Evolutionary conservation across 2,113 vertebrate genomes (phyloP).

Genomic region (Gnathonemus longibarbis): DNA sequence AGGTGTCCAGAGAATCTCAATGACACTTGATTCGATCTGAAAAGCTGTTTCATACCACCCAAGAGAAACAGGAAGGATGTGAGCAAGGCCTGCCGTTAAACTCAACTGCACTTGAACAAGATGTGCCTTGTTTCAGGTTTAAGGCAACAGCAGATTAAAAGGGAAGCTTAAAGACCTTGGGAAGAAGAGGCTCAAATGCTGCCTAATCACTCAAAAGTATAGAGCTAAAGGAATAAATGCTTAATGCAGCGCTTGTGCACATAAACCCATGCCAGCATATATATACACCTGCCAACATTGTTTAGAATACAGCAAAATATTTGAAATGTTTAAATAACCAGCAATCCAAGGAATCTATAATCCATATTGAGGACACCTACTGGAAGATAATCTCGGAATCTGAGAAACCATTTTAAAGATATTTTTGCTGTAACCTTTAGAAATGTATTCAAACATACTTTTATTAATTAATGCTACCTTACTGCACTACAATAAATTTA

Average conservation of each 20-base stretch:
- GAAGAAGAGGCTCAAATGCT: conserved; percentile 37
- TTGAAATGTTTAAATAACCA: background rate
- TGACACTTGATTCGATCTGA: conserved; percentile 70
- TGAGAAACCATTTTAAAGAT: background rate
- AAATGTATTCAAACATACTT: background rate
- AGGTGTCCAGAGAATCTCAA: conserved; percentile 62
- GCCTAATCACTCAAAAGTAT: conserved; percentile 63
- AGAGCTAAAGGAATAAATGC: conserved; percentile 53
- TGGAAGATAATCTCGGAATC: background rate
- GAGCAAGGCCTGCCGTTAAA: conserved; percentile 59
- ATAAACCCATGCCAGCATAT: conserved; percentile 27
- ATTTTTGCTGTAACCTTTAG: background rate
- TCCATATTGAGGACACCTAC: background rate
- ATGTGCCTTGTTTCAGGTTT: conserved; percentile 66
- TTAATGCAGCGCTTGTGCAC: conserved; percentile 32
- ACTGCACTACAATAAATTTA: background rate
- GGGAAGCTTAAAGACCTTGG: conserved; percentile 63
- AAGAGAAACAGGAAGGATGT: conserved; percentile 62
- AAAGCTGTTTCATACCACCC: conserved; percentile 68
- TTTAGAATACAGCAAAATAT: background rate
- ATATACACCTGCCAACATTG: background rate
- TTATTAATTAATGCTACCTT: background rate
- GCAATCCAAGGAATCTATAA: background rate
- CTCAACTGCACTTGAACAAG: conserved; percentile 66
- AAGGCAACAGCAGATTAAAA: conserved; percentile 69